Percentiles rank a stretch among this genome's conserved stretches.
Conservation (phyloP, 2,113 vertebrate species). For the Podarcis raffonei region DNA sequence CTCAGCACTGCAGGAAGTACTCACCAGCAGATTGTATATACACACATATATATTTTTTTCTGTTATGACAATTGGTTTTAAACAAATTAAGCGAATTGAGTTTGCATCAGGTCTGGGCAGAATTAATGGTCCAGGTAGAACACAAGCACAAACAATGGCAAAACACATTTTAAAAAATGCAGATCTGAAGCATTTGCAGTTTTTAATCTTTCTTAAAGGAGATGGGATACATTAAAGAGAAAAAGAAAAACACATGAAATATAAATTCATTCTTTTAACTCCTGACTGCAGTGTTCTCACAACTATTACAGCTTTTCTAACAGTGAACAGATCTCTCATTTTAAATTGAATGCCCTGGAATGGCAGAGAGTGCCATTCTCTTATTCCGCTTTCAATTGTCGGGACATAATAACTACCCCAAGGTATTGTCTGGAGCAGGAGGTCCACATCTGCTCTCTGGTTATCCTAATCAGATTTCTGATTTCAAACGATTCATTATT, state of each 20-base stretch:
- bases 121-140: not conserved
- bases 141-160: not conserved
- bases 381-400: not conserved
- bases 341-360: not conserved
- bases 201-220: not conserved
- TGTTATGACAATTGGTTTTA: not conserved
- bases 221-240: not conserved
- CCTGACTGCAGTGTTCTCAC: not conserved
- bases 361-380: not conserved
- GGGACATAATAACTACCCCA: too few species aligned
- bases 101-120: too few species aligned
- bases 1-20: not conserved
- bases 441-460: not conserved
- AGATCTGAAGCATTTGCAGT: not conserved
- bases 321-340: not conserved
- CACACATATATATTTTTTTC: not conserved
- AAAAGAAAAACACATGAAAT: not conserved
- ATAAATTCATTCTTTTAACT: not conserved
- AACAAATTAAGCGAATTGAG: not conserved
- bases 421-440: not conserved
- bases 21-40: not conserved
- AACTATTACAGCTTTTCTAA: not conserved
- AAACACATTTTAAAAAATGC: not conserved
- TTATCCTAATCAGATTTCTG: not conserved
- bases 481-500: not conserved